Conservation (phyloP, 2,888 invertebrate species). For the Eupithecia vulgata region DNA sequence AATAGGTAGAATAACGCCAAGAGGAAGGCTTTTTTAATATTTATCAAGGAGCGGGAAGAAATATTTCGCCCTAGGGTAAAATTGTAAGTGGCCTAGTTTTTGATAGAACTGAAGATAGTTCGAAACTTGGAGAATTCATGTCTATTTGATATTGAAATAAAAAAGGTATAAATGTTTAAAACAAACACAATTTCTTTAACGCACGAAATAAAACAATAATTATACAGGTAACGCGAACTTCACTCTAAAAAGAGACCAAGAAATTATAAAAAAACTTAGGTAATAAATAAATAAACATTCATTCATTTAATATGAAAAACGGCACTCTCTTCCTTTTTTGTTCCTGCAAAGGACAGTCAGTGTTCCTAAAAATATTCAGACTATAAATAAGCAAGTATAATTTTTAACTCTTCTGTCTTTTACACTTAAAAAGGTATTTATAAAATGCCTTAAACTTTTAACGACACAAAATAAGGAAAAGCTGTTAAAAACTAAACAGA, state of each 20-base stretch:
- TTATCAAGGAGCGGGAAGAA: constrained; percentile 17
- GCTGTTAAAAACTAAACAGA: neutral
- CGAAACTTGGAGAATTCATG: neutral
- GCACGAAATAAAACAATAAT: too few relatives aligned
- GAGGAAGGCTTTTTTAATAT: constrained; percentile 15
- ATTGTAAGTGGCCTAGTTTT: constrained; percentile 11
- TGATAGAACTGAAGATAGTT: neutral
- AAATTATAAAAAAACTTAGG: neutral
- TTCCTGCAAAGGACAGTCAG: neutral
- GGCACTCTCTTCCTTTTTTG: neutral
- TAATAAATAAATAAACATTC: too few relatives aligned
- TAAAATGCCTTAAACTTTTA: neutral
- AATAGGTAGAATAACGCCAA: neutral
- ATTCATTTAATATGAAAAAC: neutral
- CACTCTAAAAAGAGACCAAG: neutral
- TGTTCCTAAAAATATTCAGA: neutral
- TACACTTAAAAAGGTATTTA: neutral
- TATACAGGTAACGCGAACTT: too few relatives aligned
- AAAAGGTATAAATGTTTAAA: too few relatives aligned
- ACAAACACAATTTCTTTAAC: too few relatives aligned
- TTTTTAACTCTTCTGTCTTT: neutral
- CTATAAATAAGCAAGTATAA: neutral
- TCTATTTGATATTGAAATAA: neutral
- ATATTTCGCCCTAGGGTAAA: constrained; percentile 18
- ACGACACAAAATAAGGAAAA: neutral